Evolutionary conservation across 2,888 invertebrate species (phyloP), one percentile per base, ranked within the genome.

Genomic region (Synanthedon formicaeformis): DNA sequence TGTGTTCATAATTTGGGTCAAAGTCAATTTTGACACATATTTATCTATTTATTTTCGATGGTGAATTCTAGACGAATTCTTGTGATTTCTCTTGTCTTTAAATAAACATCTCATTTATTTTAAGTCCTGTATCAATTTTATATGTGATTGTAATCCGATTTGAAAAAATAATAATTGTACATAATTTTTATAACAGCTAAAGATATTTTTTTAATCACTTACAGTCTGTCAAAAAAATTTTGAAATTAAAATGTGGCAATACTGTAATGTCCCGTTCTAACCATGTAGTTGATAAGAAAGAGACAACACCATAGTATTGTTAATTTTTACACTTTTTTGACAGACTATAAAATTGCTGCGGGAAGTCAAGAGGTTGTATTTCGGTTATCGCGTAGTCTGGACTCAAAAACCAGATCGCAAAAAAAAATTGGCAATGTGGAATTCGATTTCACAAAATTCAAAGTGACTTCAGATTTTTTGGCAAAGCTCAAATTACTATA

Each of bases 401-500:
- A 34, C 34, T 2, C 2, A 23, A 23, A 4, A 34, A 34, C 34
- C 34, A 34, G 34, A 10, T 10, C 34, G 34, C 34, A 34, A 34
- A 34, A 34, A 34, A 34, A 34, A 34, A 11, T 45, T 45, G 13
- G 14, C n/a, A 56, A 56, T 60, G 81, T 83, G 85, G 78, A 85
- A 86, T 85, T 54, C 68, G 64, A 87, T 86, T 87, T 87, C 86
- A 83, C 82, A 60, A 5, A 23, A 55, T 63, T 60, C 53, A 59
- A 71, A 69, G 70, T 73, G 74, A 77, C 73, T 64, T 59, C 66
- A 52, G 53, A 48, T 67, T 58, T 74, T 78, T 74, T 80, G 80
- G 82, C 83, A 71, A 84, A 85, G 86, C 86, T 86, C 85, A 85
- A 87, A 83, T 74, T 75, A n/a, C n/a, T n/a, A 70, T 75, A 73